Evolutionary conservation across 2,888 invertebrate genomes (phyloP).

Genomic region (Tineola bisselliella): DNA sequence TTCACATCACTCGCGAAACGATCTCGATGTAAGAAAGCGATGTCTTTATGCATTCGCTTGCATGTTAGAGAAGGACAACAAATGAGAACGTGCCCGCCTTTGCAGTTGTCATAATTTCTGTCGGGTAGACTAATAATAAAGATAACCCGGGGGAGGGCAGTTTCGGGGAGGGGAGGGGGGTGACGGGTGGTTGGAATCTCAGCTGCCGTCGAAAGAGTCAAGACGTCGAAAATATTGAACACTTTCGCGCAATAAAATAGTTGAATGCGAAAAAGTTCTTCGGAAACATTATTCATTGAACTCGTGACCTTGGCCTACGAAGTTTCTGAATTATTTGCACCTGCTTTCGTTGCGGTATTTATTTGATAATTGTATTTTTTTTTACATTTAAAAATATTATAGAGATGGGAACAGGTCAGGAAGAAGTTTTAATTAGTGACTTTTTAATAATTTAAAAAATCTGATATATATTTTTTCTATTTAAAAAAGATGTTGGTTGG

Average conservation of each 20-base stretch:
- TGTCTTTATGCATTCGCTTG: slow-evolving; percentile 22
- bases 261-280: too few relatives aligned
- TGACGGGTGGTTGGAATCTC: background rate
- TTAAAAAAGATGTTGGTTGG: too few relatives aligned
- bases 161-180: background rate
- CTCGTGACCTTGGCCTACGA: too few relatives aligned
- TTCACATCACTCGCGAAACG: background rate
- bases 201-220: slow-evolving; percentile 8
- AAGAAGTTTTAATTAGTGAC: too few relatives aligned
- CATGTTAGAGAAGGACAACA: slow-evolving; percentile 15
- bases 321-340: too few relatives aligned
- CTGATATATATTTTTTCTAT: too few relatives aligned
- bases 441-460: too few relatives aligned
- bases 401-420: too few relatives aligned
- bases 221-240: background rate
- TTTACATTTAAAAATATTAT: too few relatives aligned
- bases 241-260: background rate
- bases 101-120: slow-evolving; percentile 71
- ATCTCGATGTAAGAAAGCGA: slow-evolving; percentile 2
- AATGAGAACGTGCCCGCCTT: slow-evolving; percentile 26
- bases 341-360: too few relatives aligned
- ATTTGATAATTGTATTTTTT: too few relatives aligned
- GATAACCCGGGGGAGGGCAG: slow-evolving; percentile 46
- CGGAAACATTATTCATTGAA: too few relatives aligned
- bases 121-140: slow-evolving; percentile 66